Evolutionary conservation across 2,113 vertebrate species (phyloP), one percentile per base, ranked within the genome.

Genomic region (Nothobranchius kuhntae): DNA sequence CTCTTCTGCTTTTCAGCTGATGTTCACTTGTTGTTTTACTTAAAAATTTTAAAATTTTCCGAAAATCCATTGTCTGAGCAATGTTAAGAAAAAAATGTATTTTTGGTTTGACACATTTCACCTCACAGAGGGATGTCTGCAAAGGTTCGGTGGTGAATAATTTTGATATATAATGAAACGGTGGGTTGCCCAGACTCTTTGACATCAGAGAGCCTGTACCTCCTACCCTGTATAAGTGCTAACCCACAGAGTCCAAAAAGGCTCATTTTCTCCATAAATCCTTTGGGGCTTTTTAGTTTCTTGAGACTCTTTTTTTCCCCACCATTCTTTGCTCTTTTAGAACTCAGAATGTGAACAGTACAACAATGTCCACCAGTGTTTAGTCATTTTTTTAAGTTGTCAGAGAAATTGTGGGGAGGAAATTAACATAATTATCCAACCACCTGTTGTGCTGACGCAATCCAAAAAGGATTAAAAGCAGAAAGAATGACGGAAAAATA

Each of bases 201-300:
- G 81, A 81, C 67, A 71, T 65, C 53, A 76, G 35, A 73, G 71
- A 82, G 61, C 61, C 56, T 57, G 2, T 75, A 54, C 73, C 78
- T 74, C 80, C 78, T 77, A 67, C 76, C 81, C 81, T 64, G 72
- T 68, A 63, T 77, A 87, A 86, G 85, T 80, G 86, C 77, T 83
- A 73, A 63, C 85, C 86, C 80, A 86, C 86, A 71, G 85, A 82
- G 88, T 76, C 58, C 68, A 63, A 70, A 60, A 50, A 56, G 61
- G 64, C 65, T 64, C 45, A 30, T 66, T 69, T 67, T 51, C 65
- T 65, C 55, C 66, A 60, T 51, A 64, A 82, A 69, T 68, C 77
- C 53, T 42, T 59, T 72, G 24, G 80, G 30, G 30, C 30, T 40
- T 65, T 80, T 77, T 88, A 85, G 70, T 86, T 77, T 74, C 68